phyloP scores from a whole-genome alignment of 2,113 vertebrate genomes.

The Microcebus lehilahytsara region DNA sequence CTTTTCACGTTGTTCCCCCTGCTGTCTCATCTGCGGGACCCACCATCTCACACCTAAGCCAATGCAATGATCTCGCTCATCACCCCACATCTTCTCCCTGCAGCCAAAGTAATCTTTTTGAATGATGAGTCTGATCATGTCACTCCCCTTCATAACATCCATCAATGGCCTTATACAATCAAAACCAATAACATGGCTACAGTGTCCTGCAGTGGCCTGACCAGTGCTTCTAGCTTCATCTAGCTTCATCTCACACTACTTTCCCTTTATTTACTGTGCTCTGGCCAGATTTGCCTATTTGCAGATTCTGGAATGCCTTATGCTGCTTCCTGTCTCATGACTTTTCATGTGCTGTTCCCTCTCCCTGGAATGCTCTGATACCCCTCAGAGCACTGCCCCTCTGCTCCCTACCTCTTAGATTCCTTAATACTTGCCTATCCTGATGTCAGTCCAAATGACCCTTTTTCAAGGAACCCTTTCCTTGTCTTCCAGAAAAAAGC shows the following conservation, averaged over 20 bases:
- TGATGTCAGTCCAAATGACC: neutral
- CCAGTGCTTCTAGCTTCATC: neutral
- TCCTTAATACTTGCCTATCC: neutral
- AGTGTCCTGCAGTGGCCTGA: neutral
- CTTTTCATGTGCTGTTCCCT: fast-evolving
- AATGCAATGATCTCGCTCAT: neutral
- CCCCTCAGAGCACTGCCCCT: neutral
- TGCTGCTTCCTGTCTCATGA: neutral
- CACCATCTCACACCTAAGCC: neutral
- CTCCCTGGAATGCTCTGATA: neutral
- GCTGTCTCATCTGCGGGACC: neutral
- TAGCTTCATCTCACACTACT: neutral
- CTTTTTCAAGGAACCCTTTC: neutral
- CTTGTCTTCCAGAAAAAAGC: neutral
- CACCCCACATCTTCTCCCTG: neutral
- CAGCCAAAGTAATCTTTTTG: neutral
- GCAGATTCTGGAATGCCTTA: neutral
- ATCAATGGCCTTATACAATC: neutral
- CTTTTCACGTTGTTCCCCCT: neutral
- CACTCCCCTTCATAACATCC: neutral
- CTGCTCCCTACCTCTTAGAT: neutral
- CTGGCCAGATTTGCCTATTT: neutral
- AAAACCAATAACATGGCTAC: neutral
- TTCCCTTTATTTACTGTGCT: neutral
- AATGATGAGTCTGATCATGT: neutral